Conservation (phyloP, 2,797 vertebrate species). For the Propithecus perrieri region DNA sequence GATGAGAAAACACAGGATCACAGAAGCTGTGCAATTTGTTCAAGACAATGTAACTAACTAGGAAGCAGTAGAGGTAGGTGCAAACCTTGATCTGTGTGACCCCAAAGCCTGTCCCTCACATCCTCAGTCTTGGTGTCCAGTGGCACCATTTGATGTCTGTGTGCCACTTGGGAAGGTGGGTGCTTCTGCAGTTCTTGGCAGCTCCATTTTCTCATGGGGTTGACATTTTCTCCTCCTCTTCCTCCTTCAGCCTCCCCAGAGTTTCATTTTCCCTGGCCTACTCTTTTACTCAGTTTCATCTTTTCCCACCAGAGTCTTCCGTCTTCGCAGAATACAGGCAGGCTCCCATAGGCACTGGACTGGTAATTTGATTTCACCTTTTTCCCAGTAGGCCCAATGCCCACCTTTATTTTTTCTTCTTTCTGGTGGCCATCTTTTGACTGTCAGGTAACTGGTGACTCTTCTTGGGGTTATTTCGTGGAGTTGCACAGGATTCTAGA, state of each 20-base stretch:
- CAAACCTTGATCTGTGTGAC: neutral
- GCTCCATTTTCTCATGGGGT: neutral
- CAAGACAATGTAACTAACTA: too few species aligned
- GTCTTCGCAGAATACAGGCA: neutral
- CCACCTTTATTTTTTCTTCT: neutral
- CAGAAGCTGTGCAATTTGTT: neutral
- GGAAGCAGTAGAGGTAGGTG: neutral
- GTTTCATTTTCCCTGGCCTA: neutral
- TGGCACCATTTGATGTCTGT: neutral
- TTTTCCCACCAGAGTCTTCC: neutral
- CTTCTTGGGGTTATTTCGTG: neutral
- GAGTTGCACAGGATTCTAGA: neutral
- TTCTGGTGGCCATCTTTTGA: neutral
- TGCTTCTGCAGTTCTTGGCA: neutral
- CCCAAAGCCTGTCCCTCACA: neutral
- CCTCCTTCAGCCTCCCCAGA: neutral
- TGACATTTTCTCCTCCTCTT: neutral
- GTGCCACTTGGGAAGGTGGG: neutral
- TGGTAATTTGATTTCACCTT: neutral
- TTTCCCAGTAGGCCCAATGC: neutral
- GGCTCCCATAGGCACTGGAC: neutral
- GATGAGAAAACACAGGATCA: neutral
- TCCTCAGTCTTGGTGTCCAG: rapidly evolving
- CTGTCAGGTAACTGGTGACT: neutral
- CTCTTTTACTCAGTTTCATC: neutral